Base-by-base conservation (phyloP, 1,140 invertebrate species). In the Trichonephila clavata region DNA sequence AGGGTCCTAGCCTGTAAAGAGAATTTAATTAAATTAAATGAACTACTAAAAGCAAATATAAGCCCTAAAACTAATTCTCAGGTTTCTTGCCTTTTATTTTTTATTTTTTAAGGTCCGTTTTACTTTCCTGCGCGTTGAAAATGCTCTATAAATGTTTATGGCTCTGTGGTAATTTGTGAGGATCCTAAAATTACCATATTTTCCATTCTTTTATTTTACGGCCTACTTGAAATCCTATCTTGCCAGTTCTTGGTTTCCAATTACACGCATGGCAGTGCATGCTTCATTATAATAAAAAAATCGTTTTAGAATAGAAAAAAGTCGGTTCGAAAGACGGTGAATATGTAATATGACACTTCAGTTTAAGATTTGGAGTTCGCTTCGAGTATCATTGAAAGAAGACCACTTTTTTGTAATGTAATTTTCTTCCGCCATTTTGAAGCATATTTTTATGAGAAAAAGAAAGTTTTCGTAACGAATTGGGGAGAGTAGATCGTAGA, bases 141-240 rank as follows among this genome's bases (percentile, higher is more conserved):
- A 77, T 77, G 32, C 27, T 77, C 71, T 39, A 84, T 50, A 84
- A 84, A 57, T 84, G 81, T 60, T 60, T 86, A 86, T 60, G 59
- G 59, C 59, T 86, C 20, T 39, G 3, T 5, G 27, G 60, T 86
- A 61, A 86, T 61, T 86, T 86, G 27, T 86, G 84, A 61, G 59
- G 59, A 60, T 7, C 50, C 20, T 86, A 86, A 86, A 86, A 86
- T 86, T 86, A 63, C 57, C 84, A 86, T 86, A 86, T 60, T 39
- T 59, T 59, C 57, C 24, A 60, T 61, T 86, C 59, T 86, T 86
- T 86, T 86, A 18, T 63, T 86, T 61, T 60, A 86, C 59, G 84
- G 57, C n/a, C 57, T 59, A 10, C 59, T 86, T 32, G 59, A 86
- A 27, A 86, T 60, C 59, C 61, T 86, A 32, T 60, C 43, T 27